Evolutionary conservation across 2,113 vertebrate species (phyloP).

Genomic region (Salvelinus fontinalis): DNA sequence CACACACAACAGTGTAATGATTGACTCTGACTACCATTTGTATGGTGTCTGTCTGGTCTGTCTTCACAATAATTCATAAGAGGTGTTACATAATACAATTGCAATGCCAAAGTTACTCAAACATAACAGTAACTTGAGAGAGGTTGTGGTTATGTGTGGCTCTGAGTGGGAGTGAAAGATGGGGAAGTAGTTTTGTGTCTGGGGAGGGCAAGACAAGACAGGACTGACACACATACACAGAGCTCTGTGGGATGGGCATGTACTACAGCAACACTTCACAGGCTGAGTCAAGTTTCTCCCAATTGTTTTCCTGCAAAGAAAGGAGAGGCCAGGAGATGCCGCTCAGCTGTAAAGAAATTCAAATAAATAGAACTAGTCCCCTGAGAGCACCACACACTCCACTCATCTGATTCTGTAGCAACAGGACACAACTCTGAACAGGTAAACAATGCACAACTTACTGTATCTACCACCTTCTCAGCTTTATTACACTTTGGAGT

Average conservation of each 20-base stretch:
- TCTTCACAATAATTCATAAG: not conserved
- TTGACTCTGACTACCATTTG: not conserved
- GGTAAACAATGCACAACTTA: not conserved
- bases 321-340: conserved; percentile 5
- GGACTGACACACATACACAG: not conserved
- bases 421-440: not conserved
- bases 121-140: not conserved
- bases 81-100: not conserved
- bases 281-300: conserved; percentile 11
- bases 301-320: conserved; percentile 33
- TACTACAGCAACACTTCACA: not conserved
- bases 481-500: not conserved
- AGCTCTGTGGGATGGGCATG: conserved; percentile 10
- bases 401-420: not conserved
- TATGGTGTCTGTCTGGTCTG: not conserved
- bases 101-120: not conserved
- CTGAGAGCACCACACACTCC: not conserved
- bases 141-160: not conserved
- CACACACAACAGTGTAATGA: not conserved
- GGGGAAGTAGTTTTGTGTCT: not conserved
- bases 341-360: conserved; percentile 3
- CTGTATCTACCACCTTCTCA: not conserved
- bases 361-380: conserved; percentile 1
- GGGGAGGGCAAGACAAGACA: not conserved
- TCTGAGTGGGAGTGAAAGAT: not conserved